These are phyloP conservation scores for Proteles cristata DNA, from an alignment of 2,113 vertebrate genomes.

Conservation along the genomic window DNA sequence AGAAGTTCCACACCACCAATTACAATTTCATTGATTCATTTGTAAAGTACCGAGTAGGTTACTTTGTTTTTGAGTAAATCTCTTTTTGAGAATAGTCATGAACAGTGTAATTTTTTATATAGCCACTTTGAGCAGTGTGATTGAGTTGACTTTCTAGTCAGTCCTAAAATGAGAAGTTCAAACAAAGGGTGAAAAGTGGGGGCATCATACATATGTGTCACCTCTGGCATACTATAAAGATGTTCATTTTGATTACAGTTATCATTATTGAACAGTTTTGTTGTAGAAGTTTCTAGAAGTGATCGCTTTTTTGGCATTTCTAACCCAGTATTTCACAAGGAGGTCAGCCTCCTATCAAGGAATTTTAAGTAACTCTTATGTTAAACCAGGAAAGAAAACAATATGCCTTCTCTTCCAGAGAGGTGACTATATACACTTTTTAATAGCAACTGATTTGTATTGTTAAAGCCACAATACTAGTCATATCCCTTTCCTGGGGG, in stretches of 20 bases:
- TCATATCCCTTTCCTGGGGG: not conserved
- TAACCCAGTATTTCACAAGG: not conserved
- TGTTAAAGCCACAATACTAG: conserved; percentile 21
- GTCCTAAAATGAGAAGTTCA: conserved; percentile 15
- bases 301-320: not conserved
- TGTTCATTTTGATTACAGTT: not conserved
- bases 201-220: not conserved
- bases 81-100: not conserved
- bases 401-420: conserved; percentile 12
- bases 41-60: not conserved
- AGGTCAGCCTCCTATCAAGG: not conserved
- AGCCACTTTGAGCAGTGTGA: not conserved
- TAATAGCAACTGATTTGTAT: not conserved
- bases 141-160: not conserved
- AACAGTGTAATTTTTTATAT: not conserved
- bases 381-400: not conserved
- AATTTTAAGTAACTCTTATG: conserved; percentile 38
- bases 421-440: not conserved
- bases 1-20: not conserved
- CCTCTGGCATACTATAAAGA: not conserved
- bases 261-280: not conserved
- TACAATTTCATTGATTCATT: not conserved
- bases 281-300: conserved; percentile 49
- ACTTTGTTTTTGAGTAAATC: conserved; percentile 31
- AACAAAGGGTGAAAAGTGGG: not conserved